Base-by-base conservation (phyloP, 2,113 vertebrate genomes). In the Oncorhynchus clarkii region DNA sequence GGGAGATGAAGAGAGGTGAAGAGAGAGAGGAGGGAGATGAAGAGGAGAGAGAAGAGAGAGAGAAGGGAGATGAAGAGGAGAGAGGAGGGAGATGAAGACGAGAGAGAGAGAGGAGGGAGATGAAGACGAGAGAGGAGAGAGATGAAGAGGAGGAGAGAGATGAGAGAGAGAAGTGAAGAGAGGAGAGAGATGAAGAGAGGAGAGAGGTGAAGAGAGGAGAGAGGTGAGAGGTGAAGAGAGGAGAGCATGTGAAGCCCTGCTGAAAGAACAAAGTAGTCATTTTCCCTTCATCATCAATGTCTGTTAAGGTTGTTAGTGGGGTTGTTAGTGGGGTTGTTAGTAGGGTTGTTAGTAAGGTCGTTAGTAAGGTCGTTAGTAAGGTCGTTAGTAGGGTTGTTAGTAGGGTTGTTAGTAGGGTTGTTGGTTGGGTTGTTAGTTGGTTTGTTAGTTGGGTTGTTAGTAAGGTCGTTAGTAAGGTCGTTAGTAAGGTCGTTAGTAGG, bases 201-300 rank as follows among this genome's bases (percentile, higher is more conserved):
- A 51, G 22, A 66, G 71, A 20, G 73, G 78, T 9, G 34, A 4
- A 70, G 54, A 70, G n/a, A n/a, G 69, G 29, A 39, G 26, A 24
- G 73, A 62, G 73, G 68, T 75, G 26, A n/a, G 45, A 31, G 22
- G 22, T 18, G 24, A 29, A 24, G 54, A 45, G 31, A 65, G 57
- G 5, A 20, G 27, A 29, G 77, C 72, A 79, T 64, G 67, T 70
- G 71, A 71, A 66, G 70, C 29, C 49, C 8, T 9, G 39, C 66
- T 1, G 74, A 71, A 76, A 59, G 80, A 88, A 90, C 87, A 89
- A 88, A 85, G 68, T 80, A 87, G 80, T 78, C 29, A 75, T 80
- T 85, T 85, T 78, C 76, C 51, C 18, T 62, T 80, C 80, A 75
- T 84, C 81, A 75, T 85, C 70, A 69, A 26, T 79, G 73, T 73